Conservation (phyloP, 2,797 vertebrate genomes). For the Lagorchestes hirsutus region DNA sequence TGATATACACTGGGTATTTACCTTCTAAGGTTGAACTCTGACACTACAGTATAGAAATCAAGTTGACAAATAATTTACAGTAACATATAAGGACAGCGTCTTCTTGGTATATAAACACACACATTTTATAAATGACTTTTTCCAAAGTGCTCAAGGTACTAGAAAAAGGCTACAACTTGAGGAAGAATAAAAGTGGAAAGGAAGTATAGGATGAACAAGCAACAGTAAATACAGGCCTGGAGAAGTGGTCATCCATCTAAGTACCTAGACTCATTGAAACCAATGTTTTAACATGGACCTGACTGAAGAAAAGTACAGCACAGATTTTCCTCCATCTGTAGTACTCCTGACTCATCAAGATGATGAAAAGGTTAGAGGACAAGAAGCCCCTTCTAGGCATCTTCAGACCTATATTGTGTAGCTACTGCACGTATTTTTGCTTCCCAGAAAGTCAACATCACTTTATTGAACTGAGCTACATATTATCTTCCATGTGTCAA, state of each 20-base stretch:
- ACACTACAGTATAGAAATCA: constrained; percentile 17
- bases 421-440: not conserved
- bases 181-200: not conserved
- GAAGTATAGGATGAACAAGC: not conserved
- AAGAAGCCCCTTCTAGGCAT: not conserved
- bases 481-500: not conserved
- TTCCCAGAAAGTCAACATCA: not conserved
- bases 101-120: constrained; percentile 28
- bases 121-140: constrained; percentile 27
- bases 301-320: not conserved
- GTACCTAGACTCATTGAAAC: not conserved
- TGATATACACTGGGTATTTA: constrained; percentile 35
- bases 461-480: not conserved
- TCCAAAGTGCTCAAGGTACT: constrained; percentile 34
- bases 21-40: constrained; percentile 50
- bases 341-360: not conserved
- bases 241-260: not conserved
- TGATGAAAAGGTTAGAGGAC: not conserved
- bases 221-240: not conserved
- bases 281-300: not conserved
- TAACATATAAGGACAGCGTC: constrained; percentile 20
- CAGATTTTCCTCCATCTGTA: not conserved
- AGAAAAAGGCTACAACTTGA: constrained; percentile 33
- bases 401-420: not conserved
- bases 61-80: constrained; percentile 39